Evolutionary conservation across 1,140 invertebrate species (phyloP).

Genomic region (Ganaspis sp.): DNA sequence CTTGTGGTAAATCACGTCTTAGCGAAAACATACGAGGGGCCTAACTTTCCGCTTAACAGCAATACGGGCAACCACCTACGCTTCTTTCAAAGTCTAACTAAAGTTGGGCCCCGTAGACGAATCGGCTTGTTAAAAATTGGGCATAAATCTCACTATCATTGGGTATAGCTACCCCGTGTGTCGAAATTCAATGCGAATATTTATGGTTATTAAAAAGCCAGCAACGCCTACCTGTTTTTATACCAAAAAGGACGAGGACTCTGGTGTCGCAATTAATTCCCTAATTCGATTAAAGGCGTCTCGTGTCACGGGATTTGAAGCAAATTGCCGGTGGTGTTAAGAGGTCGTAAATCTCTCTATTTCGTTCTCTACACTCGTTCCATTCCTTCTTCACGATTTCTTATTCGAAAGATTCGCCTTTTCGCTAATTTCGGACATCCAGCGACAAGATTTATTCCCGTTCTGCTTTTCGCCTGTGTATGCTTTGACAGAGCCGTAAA

Average conservation of each 20-base stretch:
- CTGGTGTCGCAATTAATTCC: constrained; percentile 59
- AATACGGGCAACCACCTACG: not conserved
- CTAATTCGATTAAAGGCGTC: constrained; percentile 58
- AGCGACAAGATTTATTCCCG: constrained; percentile 44
- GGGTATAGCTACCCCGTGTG: not conserved
- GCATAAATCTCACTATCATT: constrained; percentile 19
- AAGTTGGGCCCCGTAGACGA: not conserved
- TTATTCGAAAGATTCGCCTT: constrained; percentile 38
- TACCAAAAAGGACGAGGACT: not conserved
- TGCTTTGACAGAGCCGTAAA: not conserved
- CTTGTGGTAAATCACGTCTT: constrained; percentile 8
- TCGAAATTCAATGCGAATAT: constrained; percentile 40
- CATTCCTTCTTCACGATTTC: constrained; percentile 37
- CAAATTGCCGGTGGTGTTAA: constrained; percentile 48
- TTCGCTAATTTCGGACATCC: constrained; percentile 34
- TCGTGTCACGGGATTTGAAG: constrained; percentile 37
- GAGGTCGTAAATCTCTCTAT: constrained; percentile 47
- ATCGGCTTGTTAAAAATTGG: not conserved
- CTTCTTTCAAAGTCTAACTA: not conserved
- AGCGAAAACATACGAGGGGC: constrained; percentile 1
- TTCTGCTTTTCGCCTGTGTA: constrained; percentile 14
- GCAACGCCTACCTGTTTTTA: constrained; percentile 5
- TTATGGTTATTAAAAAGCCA: constrained; percentile 52
- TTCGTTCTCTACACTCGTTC: constrained; percentile 40
- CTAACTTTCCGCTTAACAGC: not conserved